These are phyloP conservation scores for Neotoma lepida DNA, from an alignment of 2,113 vertebrate genomes.

Conservation along the genomic window DNA sequence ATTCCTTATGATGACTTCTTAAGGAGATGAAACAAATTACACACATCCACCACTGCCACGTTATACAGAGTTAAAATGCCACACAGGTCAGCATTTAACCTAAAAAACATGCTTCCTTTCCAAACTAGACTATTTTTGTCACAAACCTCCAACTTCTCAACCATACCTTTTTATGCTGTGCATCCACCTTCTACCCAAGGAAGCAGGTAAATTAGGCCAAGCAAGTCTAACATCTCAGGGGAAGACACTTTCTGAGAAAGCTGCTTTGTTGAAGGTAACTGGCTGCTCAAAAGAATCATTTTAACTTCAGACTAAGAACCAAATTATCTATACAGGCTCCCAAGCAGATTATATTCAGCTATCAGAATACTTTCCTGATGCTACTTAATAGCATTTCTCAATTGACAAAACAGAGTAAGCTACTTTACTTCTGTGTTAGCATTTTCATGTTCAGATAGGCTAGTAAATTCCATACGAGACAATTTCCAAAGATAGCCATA, in stretches of 20 bases:
- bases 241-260: conserved; percentile 1
- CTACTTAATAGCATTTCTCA: neutral
- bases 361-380: conserved; percentile 25
- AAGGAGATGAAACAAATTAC: neutral
- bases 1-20: neutral
- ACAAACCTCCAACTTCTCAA: conserved; percentile 2
- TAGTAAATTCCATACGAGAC: neutral
- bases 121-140: conserved; percentile 4
- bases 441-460: conserved; percentile 32
- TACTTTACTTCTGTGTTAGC: neutral
- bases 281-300: conserved; percentile 5
- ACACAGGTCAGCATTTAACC: neutral
- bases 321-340: conserved; percentile 32
- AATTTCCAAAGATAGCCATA: neutral
- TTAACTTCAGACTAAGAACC: conserved; percentile 47
- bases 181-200: conserved; percentile 25
- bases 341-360: neutral
- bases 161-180: neutral
- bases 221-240: neutral
- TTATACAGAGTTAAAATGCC: neutral
- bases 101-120: neutral
- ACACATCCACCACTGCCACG: neutral
- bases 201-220: conserved; percentile 59
- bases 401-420: neutral
- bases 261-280: conserved; percentile 52